Evolutionary conservation across 2,113 vertebrate species (phyloP).

Genomic region (Oncorhynchus keta): DNA sequence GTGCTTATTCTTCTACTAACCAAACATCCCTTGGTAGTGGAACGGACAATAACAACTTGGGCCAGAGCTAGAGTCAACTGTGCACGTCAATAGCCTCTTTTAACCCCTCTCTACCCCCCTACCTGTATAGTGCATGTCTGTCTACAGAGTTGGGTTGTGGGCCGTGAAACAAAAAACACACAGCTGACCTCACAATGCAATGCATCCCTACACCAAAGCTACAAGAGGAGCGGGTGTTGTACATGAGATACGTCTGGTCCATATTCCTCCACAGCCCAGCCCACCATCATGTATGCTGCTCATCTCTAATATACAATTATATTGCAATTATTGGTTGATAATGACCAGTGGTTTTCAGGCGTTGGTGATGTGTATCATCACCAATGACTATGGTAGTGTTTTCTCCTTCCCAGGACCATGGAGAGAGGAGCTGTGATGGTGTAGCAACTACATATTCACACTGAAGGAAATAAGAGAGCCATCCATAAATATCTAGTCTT

Average conservation of each 20-base stretch:
- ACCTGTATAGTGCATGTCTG: conserved; percentile 53
- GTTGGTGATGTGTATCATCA: neutral
- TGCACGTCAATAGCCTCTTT: conserved; percentile 66
- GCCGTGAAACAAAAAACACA: conserved; percentile 75
- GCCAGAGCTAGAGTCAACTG: conserved; percentile 44
- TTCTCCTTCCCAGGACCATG: neutral
- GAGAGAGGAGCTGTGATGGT: neutral
- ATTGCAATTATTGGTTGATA: neutral
- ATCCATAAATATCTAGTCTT: neutral
- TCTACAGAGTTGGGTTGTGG: conserved; percentile 69
- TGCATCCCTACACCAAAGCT: conserved; percentile 54
- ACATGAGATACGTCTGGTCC: conserved; percentile 1
- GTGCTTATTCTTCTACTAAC: no score
- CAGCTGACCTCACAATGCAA: conserved; percentile 51
- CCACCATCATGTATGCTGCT: neutral
- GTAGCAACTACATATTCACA: neutral
- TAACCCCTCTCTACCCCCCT: conserved; percentile 43
- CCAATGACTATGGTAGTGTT: neutral
- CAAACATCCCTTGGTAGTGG: no score
- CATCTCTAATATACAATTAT: no score
- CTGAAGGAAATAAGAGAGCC: neutral
- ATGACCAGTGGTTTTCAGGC: neutral
- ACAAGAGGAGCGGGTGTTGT: conserved; percentile 61
- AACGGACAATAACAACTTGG: no score
- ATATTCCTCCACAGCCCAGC: neutral